Evolutionary conservation across 1,140 invertebrate genomes (phyloP).

Genomic region (Cataglyphis hispanica): DNA sequence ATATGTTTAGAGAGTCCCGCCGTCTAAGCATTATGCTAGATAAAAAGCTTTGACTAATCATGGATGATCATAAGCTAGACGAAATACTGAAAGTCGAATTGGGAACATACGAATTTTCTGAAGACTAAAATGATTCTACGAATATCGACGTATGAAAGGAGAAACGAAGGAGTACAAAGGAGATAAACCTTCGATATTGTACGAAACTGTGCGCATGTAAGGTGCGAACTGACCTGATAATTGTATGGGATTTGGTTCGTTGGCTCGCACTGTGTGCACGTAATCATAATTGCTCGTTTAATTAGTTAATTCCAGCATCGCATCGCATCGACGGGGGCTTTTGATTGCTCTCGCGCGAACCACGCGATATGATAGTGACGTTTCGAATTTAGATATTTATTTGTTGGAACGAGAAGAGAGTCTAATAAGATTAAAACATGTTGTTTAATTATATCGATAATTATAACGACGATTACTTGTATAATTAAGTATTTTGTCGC

Average conservation of each 20-base stretch:
- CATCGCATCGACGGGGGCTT: slow-evolving; percentile 1
- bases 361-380: slow-evolving; percentile 5
- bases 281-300: slow-evolving; percentile 45
- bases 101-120: slow-evolving; percentile 74
- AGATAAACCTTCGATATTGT: slow-evolving; percentile 49
- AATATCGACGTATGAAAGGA: slow-evolving; percentile 10
- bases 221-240: slow-evolving; percentile 63
- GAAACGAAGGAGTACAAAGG: slow-evolving; percentile 57
- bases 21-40: slow-evolving; percentile 51
- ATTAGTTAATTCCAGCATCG: slow-evolving; percentile 27
- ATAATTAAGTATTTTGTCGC: slow-evolving; percentile 49
- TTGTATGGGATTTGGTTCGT: slow-evolving; percentile 64
- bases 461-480: slow-evolving; percentile 33
- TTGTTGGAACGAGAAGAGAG: slow-evolving; percentile 23
- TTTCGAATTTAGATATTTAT: slow-evolving; percentile 11
- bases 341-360: slow-evolving; percentile 4
- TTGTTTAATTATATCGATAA: slow-evolving; percentile 12
- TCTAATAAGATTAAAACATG: slow-evolving; percentile 27
- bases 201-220: slow-evolving; percentile 40
- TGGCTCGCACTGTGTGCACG: slow-evolving; percentile 68
- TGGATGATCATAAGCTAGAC: slow-evolving; percentile 24
- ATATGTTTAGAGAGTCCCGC: slow-evolving; percentile 39
- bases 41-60: slow-evolving; percentile 56
- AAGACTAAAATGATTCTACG: slow-evolving; percentile 54
- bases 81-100: slow-evolving; percentile 74